Conservation (phyloP, 2,113 vertebrate genomes). For the Mustela lutreola region DNA sequence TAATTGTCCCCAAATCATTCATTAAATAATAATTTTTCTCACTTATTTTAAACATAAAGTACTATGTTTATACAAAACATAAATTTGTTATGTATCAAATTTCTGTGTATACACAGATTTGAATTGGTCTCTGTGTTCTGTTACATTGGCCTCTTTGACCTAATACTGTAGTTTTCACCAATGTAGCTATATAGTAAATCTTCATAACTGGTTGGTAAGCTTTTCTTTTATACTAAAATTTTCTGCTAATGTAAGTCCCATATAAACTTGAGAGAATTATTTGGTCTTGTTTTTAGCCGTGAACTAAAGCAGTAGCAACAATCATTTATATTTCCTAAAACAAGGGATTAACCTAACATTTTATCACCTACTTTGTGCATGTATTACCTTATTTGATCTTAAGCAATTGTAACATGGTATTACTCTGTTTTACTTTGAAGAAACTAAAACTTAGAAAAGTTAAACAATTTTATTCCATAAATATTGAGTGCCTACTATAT, state of each 20-base stretch:
- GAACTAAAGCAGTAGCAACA: background rate
- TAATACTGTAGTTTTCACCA: background rate
- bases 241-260: background rate
- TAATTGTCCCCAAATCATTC: background rate
- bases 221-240: background rate
- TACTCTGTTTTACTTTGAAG: background rate
- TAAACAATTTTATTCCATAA: background rate
- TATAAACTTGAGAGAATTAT: background rate
- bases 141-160: background rate
- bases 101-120: background rate
- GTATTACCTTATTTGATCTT: background rate
- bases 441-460: background rate
- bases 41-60: background rate
- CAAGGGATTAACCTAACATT: background rate
- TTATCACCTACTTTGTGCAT: background rate
- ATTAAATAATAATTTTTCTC: background rate
- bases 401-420: background rate
- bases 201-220: background rate
- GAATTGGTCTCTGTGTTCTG: background rate
- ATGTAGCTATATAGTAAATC: background rate
- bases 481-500: background rate
- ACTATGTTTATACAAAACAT: too few species aligned
- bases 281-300: background rate
- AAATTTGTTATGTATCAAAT: background rate
- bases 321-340: background rate